Base-by-base conservation (phyloP, 2,888 invertebrate species). In the Diarsia brunnea region DNA sequence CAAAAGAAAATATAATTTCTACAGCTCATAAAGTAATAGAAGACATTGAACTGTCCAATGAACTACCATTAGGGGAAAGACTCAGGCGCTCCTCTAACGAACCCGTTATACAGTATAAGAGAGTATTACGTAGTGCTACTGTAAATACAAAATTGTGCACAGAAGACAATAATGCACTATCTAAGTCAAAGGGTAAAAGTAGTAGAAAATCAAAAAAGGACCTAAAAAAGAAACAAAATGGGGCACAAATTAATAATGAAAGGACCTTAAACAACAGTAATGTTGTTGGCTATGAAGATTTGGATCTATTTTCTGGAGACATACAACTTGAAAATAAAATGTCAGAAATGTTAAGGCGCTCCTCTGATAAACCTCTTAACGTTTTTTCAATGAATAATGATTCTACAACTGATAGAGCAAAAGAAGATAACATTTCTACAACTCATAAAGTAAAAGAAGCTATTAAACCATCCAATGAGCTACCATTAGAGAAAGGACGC, bases 111-210 rank as follows among this genome's bases (percentile, higher is more conserved):
- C 64, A 84, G 75, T 69, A 73, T 84, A 77, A 89, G 88, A 73
- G 94, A 85, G 84, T 91, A 49, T 85, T 94, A 80, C 92, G 93
- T 58, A 94, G 93, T 87, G 88, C 91, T 49, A 81, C 70, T 75
- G 19, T 64, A 45, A 60, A 79, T 43, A 24, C 51, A 24, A 70
- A 63, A 70, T 61, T 69, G 16, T 78, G 81, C 49, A 53, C 21
- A 0, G 82, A 84, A 55, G 72, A 78, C 4, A 72, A 77, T 69
- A 69, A n/a, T 67, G 63, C 64, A 74, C 14, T n/a, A 51, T 31
- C 60, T 5, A 64, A 66, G 49, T 47, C n/a, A 67, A 63, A 63
- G 14, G 10, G 4, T 66, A 61, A 70, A 66, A 72, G 21, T 53
- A 65, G 73, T 58, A 64, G 4, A n/a, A 69, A 67, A 63, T 63